These are phyloP conservation scores for Drosophila tsacasi DNA, from an alignment of 1,140 invertebrate genomes.

Conservation along the genomic window DNA sequence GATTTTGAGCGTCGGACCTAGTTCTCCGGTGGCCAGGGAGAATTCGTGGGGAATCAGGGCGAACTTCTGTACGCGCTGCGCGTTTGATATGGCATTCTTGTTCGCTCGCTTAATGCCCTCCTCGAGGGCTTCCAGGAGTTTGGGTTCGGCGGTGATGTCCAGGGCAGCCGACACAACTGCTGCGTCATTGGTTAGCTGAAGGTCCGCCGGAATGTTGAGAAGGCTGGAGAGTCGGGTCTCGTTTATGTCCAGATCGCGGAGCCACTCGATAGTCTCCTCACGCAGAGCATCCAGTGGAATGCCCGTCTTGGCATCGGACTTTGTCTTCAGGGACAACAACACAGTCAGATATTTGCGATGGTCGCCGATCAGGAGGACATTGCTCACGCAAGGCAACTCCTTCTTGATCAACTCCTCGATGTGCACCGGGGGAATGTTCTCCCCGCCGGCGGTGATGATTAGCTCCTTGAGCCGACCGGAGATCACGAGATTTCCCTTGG, in stretches of 20 bases:
- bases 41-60: conserved; percentile 94
- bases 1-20: conserved; percentile 95
- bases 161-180: conserved; percentile 59
- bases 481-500: conserved; percentile 90
- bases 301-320: conserved; percentile 87
- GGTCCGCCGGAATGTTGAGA: conserved; percentile 78
- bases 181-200: conserved; percentile 57
- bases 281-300: conserved; percentile 90
- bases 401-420: conserved; percentile 93
- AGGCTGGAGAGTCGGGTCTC: conserved; percentile 90
- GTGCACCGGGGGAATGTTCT: conserved; percentile 95
- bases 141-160: conserved; percentile 86
- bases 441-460: conserved; percentile 97
- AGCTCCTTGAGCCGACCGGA: conserved; percentile 95
- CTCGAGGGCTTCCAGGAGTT: conserved; percentile 89
- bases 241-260: conserved; percentile 88
- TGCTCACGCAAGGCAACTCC: conserved; percentile 91
- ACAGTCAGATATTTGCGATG: conserved; percentile 93
- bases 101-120: conserved; percentile 92
- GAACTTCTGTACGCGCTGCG: conserved; percentile 96
- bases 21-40: conserved; percentile 93
- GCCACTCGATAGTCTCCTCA: conserved; percentile 89
- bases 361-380: conserved; percentile 95
- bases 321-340: conserved; percentile 91
- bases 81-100: conserved; percentile 92